These are phyloP conservation scores for Myotis yumanensis DNA, from an alignment of 2,113 vertebrate species.

Conservation along the genomic window DNA sequence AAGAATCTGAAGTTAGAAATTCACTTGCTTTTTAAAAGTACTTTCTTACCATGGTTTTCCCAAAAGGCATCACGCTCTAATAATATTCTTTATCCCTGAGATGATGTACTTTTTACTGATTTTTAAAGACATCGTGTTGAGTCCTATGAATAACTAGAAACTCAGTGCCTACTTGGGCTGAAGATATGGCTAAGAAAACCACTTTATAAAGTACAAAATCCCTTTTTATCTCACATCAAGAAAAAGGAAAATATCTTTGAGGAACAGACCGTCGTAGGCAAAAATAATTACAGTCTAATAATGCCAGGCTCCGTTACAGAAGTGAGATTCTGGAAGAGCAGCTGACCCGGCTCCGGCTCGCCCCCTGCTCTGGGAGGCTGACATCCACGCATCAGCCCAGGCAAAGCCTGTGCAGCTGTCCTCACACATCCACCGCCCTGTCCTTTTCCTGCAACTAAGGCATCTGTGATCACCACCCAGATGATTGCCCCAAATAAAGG, in stretches of 20 bases:
- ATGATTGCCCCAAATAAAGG: slow-evolving; percentile 61
- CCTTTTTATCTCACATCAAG: slow-evolving; percentile 68
- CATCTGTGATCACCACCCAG: background rate
- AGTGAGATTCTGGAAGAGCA: slow-evolving; percentile 45
- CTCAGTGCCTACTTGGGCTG: background rate
- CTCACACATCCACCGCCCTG: slow-evolving; percentile 61
- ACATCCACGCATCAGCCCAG: slow-evolving; percentile 36
- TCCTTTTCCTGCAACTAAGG: slow-evolving; percentile 44
- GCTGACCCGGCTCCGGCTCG: slow-evolving; percentile 65
- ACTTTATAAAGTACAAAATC: slow-evolving; percentile 74
- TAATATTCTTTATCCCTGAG: background rate
- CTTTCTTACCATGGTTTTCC: background rate
- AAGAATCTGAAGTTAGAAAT: background rate
- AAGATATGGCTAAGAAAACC: background rate
- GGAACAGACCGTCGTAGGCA: slow-evolving; percentile 67
- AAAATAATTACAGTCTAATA: slow-evolving; percentile 75
- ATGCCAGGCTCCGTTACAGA: slow-evolving; percentile 63
- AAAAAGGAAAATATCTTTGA: slow-evolving; percentile 61
- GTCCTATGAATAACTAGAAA: slow-evolving; percentile 28
- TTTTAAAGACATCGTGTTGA: slow-evolving; percentile 42
- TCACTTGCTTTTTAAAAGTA: background rate
- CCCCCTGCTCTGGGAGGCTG: background rate
- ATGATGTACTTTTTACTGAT: background rate
- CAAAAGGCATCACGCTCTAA: background rate
- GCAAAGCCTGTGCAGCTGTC: slow-evolving; percentile 72